Evolutionary conservation across 1,140 invertebrate species (phyloP).

Genomic region (Drosophila nigromelanica): DNA sequence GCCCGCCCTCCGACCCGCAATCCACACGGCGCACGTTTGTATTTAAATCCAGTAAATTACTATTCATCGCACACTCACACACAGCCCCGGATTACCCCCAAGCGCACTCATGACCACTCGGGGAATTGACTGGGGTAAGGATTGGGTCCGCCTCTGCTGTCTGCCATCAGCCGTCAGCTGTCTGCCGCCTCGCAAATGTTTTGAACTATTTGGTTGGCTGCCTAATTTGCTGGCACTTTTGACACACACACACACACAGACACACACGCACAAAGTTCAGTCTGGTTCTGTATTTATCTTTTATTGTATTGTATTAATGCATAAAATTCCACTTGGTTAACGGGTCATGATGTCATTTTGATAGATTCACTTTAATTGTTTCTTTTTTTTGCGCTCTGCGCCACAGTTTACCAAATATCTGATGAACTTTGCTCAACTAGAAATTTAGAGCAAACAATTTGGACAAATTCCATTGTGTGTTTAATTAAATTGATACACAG

Average conservation of each 20-base stretch:
- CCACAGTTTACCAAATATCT: slow-evolving; percentile 15
- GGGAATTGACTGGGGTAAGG: slow-evolving; percentile 15
- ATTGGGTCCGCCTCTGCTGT: not conserved
- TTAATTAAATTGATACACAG: too few species aligned
- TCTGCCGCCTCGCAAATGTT: slow-evolving; percentile 36
- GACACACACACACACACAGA: slow-evolving; percentile 20
- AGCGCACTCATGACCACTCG: not conserved
- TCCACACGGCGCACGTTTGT: slow-evolving; percentile 45
- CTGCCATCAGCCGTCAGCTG: not conserved
- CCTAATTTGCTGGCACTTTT: slow-evolving; percentile 59
- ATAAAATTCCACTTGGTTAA: slow-evolving; percentile 63
- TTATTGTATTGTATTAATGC: slow-evolving; percentile 55
- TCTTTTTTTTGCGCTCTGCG: not conserved
- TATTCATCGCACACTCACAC: slow-evolving; percentile 62
- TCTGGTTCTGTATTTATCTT: slow-evolving; percentile 7
- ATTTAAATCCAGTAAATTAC: slow-evolving; percentile 70
- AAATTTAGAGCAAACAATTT: not conserved
- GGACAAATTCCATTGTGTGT: not conserved
- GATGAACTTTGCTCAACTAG: not conserved
- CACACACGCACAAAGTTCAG: slow-evolving; percentile 20
- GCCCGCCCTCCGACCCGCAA: not conserved
- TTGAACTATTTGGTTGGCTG: slow-evolving; percentile 51
- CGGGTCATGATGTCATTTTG: slow-evolving; percentile 80
- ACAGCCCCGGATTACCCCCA: not conserved
- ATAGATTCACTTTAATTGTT: slow-evolving; percentile 72